Conservation (phyloP, 35 echinoderm and acorn worm species). For the Apostichopus japonicus region DNA sequence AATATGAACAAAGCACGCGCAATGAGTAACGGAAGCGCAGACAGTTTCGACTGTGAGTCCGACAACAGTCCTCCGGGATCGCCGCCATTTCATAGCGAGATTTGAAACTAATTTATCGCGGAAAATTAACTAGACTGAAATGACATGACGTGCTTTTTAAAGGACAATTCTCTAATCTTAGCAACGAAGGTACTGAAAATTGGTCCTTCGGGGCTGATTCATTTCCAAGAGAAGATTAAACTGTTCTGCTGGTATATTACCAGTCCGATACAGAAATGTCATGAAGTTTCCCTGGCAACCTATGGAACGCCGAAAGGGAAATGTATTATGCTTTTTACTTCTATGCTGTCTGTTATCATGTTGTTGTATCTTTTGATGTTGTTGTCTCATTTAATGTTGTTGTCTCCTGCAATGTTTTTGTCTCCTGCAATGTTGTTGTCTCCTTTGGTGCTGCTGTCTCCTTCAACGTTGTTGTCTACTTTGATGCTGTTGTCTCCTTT, state of each 20-base stretch:
- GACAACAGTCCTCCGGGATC: constrained; percentile 59
- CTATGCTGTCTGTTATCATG: no score
- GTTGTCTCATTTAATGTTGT: no score
- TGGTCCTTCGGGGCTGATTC: not conserved
- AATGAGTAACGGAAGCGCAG: constrained; percentile 59
- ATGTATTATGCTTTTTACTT: no score
- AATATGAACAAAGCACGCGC: constrained; percentile 19
- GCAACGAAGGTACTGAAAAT: not conserved
- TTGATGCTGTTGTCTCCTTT: no score
- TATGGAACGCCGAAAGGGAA: no score
- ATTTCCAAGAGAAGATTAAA: not conserved
- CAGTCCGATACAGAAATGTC: not conserved
- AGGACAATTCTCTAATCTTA: not conserved
- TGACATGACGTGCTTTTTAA: not conserved
- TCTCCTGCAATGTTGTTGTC: no score
- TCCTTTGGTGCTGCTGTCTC: no score
- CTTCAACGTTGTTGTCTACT: no score
- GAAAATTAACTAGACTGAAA: constrained; percentile 21
- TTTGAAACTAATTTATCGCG: constrained; percentile 31
- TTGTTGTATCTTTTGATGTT: no score
- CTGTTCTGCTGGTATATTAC: not conserved
- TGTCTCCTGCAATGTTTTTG: no score
- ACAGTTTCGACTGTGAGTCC: constrained; percentile 71
- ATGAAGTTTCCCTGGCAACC: not conserved
- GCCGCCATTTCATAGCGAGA: constrained; percentile 34